phyloP scores from a whole-genome alignment of 2,797 vertebrate genomes.

The Crenuchus spilurus region DNA sequence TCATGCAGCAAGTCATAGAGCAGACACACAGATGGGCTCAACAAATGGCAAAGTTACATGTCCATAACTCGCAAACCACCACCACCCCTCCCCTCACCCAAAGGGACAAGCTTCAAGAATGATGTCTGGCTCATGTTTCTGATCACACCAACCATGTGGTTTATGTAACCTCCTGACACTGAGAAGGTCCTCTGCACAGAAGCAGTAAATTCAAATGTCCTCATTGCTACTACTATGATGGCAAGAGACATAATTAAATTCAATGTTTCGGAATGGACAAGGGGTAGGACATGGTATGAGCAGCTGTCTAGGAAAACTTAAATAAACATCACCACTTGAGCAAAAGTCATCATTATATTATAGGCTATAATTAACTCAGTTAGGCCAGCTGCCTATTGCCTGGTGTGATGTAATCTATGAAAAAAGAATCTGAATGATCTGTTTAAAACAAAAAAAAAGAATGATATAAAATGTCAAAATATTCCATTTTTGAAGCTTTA shows the following conservation, averaged over 20 bases:
- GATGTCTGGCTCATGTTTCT: conserved; percentile 78
- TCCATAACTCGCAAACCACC: conserved; percentile 55
- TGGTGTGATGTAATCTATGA: neutral
- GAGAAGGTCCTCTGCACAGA: conserved; percentile 48
- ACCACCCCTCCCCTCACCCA: conserved; percentile 57
- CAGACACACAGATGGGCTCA: conserved; percentile 69
- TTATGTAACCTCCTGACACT: conserved; percentile 63
- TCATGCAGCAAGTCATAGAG: conserved; percentile 72
- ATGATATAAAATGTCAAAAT: too few relatives aligned
- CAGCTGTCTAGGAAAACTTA: neutral
- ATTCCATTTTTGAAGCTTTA: too few relatives aligned
- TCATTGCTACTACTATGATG: conserved; percentile 33
- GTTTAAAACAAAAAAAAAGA: too few relatives aligned
- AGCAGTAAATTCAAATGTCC: conserved; percentile 28
- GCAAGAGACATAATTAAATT: conserved; percentile 21
- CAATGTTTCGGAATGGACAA: neutral
- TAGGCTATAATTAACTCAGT: neutral
- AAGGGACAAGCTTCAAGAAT: conserved; percentile 66
- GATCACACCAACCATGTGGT: conserved; percentile 70
- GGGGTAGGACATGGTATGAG: neutral
- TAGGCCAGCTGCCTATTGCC: neutral
- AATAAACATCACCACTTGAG: neutral
- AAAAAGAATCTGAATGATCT: too few relatives aligned
- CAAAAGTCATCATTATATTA: neutral
- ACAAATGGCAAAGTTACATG: conserved; percentile 65